Evolutionary conservation across 2,797 vertebrate genomes (phyloP).

Genomic region (Acestrorhynchus altus): DNA sequence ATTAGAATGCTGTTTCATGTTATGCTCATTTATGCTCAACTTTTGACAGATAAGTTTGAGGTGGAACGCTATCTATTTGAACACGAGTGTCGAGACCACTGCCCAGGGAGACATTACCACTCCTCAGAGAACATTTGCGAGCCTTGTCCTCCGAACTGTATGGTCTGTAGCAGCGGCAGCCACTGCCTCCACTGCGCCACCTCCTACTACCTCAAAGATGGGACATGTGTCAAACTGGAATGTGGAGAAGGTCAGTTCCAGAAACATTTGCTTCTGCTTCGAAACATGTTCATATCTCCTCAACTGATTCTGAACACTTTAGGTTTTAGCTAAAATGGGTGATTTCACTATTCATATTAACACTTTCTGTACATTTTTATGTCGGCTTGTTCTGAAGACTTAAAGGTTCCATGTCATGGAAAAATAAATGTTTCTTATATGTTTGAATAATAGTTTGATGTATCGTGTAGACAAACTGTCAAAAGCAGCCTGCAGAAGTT

Average conservation of each 20-base stretch:
- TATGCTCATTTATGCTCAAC: not conserved
- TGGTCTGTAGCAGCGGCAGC: conserved; percentile 72
- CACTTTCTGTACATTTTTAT: no score
- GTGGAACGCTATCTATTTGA: conserved; percentile 76
- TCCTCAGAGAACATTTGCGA: conserved; percentile 71
- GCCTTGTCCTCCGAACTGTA: conserved; percentile 80
- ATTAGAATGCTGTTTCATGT: not conserved
- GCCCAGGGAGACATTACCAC: conserved; percentile 82
- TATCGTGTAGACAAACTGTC: no score
- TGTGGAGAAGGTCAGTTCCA: conserved; percentile 82
- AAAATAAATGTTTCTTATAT: no score
- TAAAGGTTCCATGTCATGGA: no score
- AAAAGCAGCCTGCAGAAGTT: no score
- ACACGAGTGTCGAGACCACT: conserved; percentile 82
- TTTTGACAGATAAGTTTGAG: conserved; percentile 78
- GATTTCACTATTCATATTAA: no score
- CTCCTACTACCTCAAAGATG: conserved; percentile 73
- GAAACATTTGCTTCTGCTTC: conserved; percentile 25
- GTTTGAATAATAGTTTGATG: no score
- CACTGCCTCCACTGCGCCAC: conserved; percentile 79
- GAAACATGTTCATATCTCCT: not conserved
- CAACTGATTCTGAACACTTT: not conserved
- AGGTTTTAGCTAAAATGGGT: not conserved
- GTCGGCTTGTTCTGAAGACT: no score
- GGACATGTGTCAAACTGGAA: conserved; percentile 76